Conservation (phyloP, 2,113 vertebrate genomes). For the Melanerpes aurifrons region DNA sequence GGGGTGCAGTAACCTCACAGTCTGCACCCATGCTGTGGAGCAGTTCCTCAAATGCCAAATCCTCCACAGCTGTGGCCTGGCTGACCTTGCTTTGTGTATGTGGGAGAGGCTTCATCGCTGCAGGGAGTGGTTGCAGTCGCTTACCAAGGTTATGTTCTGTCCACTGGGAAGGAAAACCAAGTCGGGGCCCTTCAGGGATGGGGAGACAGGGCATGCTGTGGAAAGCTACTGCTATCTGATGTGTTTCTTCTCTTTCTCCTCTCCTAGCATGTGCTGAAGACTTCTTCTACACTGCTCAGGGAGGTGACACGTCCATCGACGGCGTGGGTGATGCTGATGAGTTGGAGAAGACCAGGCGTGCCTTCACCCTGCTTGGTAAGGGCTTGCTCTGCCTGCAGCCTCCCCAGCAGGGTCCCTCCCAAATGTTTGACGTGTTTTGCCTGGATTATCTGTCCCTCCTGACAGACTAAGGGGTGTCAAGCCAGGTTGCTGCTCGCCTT, state of each 20-base stretch:
- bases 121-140: neutral
- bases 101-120: neutral
- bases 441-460: neutral
- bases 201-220: neutral
- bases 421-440: neutral
- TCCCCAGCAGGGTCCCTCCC: neutral
- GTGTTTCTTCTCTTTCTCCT: neutral
- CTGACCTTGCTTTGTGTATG: rapidly evolving
- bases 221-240: neutral
- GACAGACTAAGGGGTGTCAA: neutral
- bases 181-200: neutral
- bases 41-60: neutral
- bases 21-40: rapidly evolving
- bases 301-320: constrained; percentile 84
- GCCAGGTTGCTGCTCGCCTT: neutral
- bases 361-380: constrained; percentile 90
- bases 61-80: neutral
- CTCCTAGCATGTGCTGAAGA: constrained; percentile 86
- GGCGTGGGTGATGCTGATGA: constrained; percentile 88
- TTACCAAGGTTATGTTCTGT: too few species aligned
- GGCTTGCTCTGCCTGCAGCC: neutral
- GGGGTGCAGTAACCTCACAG: neutral
- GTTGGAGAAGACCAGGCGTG: constrained; percentile 87
- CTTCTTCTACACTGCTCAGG: constrained; percentile 88
- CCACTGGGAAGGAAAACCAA: neutral